Percentiles rank a stretch among this genome's conserved stretches.
Evolutionary conservation across 2,113 vertebrate genomes (phyloP).

Genomic region (Nothoprocta perdicaria): DNA sequence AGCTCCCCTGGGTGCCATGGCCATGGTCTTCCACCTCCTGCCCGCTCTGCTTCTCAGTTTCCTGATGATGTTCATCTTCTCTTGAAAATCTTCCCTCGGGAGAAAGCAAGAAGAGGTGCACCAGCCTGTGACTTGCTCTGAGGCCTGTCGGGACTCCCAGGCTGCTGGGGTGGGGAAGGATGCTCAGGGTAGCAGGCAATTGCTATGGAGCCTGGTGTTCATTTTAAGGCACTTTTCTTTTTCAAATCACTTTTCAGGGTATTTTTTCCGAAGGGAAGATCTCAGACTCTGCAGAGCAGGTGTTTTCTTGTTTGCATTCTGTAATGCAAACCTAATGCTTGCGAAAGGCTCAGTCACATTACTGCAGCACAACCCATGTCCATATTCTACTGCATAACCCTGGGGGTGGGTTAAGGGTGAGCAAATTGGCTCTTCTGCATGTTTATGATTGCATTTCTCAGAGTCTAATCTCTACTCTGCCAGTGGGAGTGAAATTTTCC

Average conservation of each 20-base stretch:
- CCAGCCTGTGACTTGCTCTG: background rate
- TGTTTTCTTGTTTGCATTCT: background rate
- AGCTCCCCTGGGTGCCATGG: background rate
- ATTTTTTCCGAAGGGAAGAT: background rate
- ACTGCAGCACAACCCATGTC: accelerated
- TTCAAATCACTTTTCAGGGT: background rate
- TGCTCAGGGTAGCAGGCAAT: background rate
- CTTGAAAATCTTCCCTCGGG: background rate
- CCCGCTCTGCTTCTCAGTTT: constrained; percentile 24
- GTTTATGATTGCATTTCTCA: background rate
- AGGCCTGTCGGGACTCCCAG: background rate
- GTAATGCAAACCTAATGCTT: background rate
- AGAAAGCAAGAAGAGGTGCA: background rate
- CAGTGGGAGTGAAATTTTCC: background rate
- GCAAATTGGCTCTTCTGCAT: background rate
- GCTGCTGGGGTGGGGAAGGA: background rate
- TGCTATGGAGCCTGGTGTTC: background rate
- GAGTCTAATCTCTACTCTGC: background rate
- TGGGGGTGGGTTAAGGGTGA: background rate
- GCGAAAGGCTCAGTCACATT: background rate
- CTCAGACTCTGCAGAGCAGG: background rate
- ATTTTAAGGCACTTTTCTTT: background rate
- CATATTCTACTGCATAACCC: accelerated
- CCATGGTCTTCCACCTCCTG: background rate
- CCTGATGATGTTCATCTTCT: background rate